Base-by-base conservation (phyloP, 2,797 vertebrate species). In the Chanos chanos region DNA sequence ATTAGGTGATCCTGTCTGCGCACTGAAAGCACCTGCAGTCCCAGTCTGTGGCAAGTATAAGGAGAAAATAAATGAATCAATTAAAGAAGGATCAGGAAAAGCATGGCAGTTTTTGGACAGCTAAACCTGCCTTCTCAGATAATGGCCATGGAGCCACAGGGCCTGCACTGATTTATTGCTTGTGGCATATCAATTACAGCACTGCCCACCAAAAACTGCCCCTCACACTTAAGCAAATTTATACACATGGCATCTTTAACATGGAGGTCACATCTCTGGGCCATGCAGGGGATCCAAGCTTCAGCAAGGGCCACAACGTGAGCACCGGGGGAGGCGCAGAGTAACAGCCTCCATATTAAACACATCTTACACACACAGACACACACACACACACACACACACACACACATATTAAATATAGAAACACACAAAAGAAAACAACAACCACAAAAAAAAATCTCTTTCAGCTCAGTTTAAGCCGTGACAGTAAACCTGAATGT, bases 201-300 rank as follows among this genome's bases (percentile, higher is more conserved):
- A 53, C 58, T 73, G 78, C 73, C 71, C 75, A 43, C 73, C n/a
- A 82, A 80, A 80, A 80, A 30, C 74, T 77, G 75, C 74, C 74
- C 70, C 78, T 78, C 76, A 73, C 70, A 81, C 77, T 82, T 83
- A 82, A 66, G 81, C 78, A 82, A 81, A 85, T 83, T 77, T 83
- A 83, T 83, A 79, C 77, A 83, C 77, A 71, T 15, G 55, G 47
- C 68, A 72, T 76, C 68, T 77, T 86, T 81, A 81, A 77, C 75
- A 86, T 85, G 77, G 75, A 76, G 73, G 77, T 80, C 81, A 85
- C 78, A 81, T 79, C 73, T 44, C 43, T 41, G 44, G 43, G 44
- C 54, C 48, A 55, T 59, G 39, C 59, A 37, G 36, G 54, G n/a
- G 25, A 64, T 27, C 62, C 21, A 60, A 41, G 43, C 25, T 61